These are phyloP conservation scores for Zoanthus solanderi DNA, from an alignment of 92 coral and sea anemone genomes.

Conservation along the genomic window DNA sequence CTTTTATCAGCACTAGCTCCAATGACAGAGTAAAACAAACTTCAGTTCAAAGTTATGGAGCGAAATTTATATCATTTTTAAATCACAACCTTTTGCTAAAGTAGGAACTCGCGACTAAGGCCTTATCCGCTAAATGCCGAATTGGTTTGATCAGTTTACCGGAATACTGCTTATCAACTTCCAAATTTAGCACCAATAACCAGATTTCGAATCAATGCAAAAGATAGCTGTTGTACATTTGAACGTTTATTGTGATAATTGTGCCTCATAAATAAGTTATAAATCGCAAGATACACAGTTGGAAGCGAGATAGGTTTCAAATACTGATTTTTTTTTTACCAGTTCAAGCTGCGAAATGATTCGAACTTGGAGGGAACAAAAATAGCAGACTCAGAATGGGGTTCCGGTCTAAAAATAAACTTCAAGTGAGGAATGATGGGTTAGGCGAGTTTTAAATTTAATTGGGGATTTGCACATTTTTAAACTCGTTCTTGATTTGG, in stretches of 20 bases:
- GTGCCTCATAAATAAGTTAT: not conserved
- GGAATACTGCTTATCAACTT: not conserved
- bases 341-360: not conserved
- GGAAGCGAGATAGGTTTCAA: not conserved
- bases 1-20: too few relatives aligned
- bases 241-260: not conserved
- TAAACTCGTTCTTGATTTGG: conserved; percentile 19
- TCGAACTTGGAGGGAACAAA: not conserved
- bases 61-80: too few relatives aligned
- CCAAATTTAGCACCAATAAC: not conserved
- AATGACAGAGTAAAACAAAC: too few relatives aligned
- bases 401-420: conserved; percentile 8
- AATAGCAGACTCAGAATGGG: conserved; percentile 1
- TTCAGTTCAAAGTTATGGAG: too few relatives aligned
- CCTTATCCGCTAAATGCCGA: not conserved
- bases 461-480: conserved; percentile 40
- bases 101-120: not conserved
- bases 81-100: too few relatives aligned
- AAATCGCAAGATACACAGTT: not conserved
- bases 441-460: not conserved
- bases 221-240: not conserved
- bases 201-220: not conserved
- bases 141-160: not conserved
- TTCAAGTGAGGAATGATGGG: conserved; percentile 14
- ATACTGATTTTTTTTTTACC: too few relatives aligned